Evolutionary conservation across 2,113 vertebrate genomes (phyloP), one percentile per base, ranked within the genome.

Genomic region (Ailurus styani): DNA sequence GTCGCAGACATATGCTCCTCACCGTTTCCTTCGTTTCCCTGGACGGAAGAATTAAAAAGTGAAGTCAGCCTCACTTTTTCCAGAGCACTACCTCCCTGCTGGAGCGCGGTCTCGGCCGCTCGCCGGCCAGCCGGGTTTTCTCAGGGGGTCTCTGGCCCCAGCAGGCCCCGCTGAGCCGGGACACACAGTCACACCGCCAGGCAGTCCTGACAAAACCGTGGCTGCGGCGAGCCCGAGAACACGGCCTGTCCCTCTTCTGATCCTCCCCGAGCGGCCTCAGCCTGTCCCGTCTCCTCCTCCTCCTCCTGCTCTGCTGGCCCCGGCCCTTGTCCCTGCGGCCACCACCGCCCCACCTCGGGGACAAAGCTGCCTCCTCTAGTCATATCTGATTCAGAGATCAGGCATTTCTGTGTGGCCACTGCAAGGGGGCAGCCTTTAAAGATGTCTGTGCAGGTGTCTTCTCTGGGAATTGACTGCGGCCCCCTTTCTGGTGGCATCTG

Each of bases 111-210:
- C 60, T 87, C 37, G 60, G 42, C 18, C 13, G 15, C 20, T 54
- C 17, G 42, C 10, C n/a, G n/a, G n/a, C 55, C 34, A n/a, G 40
- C 0, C 64, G 5, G 4, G 31, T 17, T 42, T 88, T 21, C 66
- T 25, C 45, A 72, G 54, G 42, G 6, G 6, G 7, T 29, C 54
- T 87, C 45, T 72, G 52, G 42, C 73, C 73, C 14, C 15, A 8
- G 42, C 42, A 42, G 72, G 23, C 64, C 34, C 45, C 3, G 15
- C 27, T 1, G 57, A 47, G 62, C 60, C 12, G 29, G 0, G 47
- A 45, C 27, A 82, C 12, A 2, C n/a, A 3, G 6, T 45, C 13
- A 42, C 1, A 0, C 40, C 7, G 0, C 1, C 0, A 4, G 31
- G 52, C 0, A 3, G 10, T 45, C 54, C 10, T 9, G 25, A 50